These are phyloP conservation scores for Plagodis dolabraria DNA, from an alignment of 2,888 invertebrate species.

Conservation along the genomic window DNA sequence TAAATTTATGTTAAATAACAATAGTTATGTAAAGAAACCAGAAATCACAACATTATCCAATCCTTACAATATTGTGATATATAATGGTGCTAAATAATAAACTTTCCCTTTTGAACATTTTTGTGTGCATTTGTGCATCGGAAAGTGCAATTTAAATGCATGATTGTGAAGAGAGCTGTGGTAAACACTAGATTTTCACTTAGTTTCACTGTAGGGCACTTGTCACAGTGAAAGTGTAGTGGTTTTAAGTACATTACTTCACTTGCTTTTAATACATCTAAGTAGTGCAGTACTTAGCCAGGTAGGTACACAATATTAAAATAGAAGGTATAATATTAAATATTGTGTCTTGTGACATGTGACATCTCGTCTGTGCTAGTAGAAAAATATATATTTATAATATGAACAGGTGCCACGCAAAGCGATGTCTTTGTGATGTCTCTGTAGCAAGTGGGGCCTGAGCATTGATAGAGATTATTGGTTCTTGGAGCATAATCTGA, in stretches of 20 bases:
- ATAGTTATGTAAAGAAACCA: slow-evolving; percentile 20
- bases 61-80: slow-evolving; percentile 20
- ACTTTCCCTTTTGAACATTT: slow-evolving; percentile 25
- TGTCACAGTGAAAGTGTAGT: slow-evolving; percentile 34
- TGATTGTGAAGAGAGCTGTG: slow-evolving; percentile 29
- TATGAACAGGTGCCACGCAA: too few species aligned
- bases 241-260: slow-evolving; percentile 27
- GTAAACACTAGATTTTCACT: slow-evolving; percentile 35
- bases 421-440: too few species aligned
- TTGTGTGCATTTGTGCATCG: slow-evolving; percentile 20
- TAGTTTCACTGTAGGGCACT: slow-evolving; percentile 38
- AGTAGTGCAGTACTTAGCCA: slow-evolving; percentile 9
- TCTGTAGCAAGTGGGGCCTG: too few species aligned
- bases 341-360: too few species aligned
- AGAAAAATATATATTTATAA: too few species aligned
- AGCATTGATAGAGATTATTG: too few species aligned
- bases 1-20: slow-evolving; percentile 1
- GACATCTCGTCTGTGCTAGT: too few species aligned
- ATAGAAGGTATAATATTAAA: too few species aligned
- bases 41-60: slow-evolving; percentile 18
- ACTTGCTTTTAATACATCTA: slow-evolving; percentile 20
- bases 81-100: slow-evolving; percentile 20
- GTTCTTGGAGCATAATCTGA: too few species aligned
- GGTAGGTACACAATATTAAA: not conserved
- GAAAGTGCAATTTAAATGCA: slow-evolving; percentile 29